These are phyloP conservation scores for Pandion haliaetus DNA, from an alignment of 2,113 vertebrate species.

Conservation along the genomic window DNA sequence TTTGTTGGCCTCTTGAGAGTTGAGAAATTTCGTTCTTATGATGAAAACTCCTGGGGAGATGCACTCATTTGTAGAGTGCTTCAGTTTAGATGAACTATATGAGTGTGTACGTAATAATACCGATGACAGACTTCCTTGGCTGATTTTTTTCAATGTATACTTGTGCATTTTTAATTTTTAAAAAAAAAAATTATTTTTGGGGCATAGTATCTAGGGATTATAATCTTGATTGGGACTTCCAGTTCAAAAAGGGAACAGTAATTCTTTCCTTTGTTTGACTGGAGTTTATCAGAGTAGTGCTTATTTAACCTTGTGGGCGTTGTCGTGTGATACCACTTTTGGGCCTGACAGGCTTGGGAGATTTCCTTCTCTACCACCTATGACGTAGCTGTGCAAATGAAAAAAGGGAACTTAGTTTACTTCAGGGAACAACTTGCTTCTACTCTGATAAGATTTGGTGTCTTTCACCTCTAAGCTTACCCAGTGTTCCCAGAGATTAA, in stretches of 20 bases:
- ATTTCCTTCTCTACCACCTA: constrained; percentile 49
- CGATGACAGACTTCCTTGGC: neutral
- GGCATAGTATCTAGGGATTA: constrained; percentile 4
- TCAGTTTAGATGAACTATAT: neutral
- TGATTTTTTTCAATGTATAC: neutral
- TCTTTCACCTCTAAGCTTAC: neutral
- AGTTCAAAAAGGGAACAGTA: constrained; percentile 15
- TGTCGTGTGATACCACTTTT: constrained; percentile 45
- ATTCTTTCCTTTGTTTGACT: constrained; percentile 52
- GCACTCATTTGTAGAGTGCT: neutral
- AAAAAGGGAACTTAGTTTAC: constrained; percentile 58
- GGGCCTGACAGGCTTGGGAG: constrained; percentile 20
- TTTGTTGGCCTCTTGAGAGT: neutral
- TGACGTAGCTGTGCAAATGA: constrained; percentile 47
- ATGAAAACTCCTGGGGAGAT: neutral
- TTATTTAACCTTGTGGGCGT: constrained; percentile 52
- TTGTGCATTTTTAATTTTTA: neutral
- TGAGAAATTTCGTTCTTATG: neutral
- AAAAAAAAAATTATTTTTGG: neutral
- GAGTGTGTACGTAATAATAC: neutral
- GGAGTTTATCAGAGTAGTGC: neutral
- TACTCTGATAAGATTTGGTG: constrained; percentile 34
- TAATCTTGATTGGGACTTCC: constrained; percentile 36
- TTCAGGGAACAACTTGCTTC: constrained; percentile 41
- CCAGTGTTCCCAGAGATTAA: neutral